These are phyloP conservation scores for Gambusia yucatana DNA, from an alignment of 2,797 vertebrate species.

Conservation along the genomic window DNA sequence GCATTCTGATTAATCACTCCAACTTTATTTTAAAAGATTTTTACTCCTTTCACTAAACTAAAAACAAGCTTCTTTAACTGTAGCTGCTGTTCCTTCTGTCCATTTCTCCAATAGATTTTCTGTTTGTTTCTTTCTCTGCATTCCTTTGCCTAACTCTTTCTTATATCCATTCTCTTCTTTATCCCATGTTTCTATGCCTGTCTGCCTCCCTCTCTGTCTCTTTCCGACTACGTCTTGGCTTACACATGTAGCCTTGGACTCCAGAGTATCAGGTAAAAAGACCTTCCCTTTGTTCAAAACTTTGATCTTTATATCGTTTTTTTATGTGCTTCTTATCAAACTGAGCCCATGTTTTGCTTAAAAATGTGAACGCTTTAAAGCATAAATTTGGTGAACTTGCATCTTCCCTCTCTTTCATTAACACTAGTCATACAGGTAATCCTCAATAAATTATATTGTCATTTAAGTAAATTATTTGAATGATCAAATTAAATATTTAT, in stretches of 20 bases:
- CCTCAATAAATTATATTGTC: neutral
- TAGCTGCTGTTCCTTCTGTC: slow-evolving; percentile 35
- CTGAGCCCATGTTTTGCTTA: slow-evolving; percentile 36
- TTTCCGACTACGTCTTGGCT: slow-evolving; percentile 72
- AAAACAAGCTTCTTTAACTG: slow-evolving; percentile 25
- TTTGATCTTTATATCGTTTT: slow-evolving; percentile 28
- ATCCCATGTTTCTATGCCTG: slow-evolving; percentile 67
- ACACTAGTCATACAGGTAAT: slow-evolving; percentile 28
- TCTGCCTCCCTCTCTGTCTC: slow-evolving; percentile 68
- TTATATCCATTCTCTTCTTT: slow-evolving; percentile 58
- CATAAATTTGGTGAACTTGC: slow-evolving; percentile 25
- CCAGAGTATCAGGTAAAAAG: slow-evolving; percentile 91
- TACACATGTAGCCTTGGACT: slow-evolving; percentile 86
- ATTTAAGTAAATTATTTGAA: neutral
- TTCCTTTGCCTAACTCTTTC: slow-evolving; percentile 54
- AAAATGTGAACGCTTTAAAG: slow-evolving; percentile 1
- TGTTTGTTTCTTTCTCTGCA: slow-evolving; percentile 38
- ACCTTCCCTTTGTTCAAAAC: slow-evolving; percentile 70
- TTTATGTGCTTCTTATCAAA: slow-evolving; percentile 34
- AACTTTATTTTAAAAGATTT: slow-evolving; percentile 22
- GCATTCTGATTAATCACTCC: slow-evolving; percentile 53
- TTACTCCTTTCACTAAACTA: slow-evolving; percentile 5
- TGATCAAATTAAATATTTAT: neutral
- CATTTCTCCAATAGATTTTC: slow-evolving; percentile 40
- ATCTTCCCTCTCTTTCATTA: slow-evolving; percentile 38